Conservation (phyloP, 2,797 vertebrate genomes). For the Crax fasciolata region DNA sequence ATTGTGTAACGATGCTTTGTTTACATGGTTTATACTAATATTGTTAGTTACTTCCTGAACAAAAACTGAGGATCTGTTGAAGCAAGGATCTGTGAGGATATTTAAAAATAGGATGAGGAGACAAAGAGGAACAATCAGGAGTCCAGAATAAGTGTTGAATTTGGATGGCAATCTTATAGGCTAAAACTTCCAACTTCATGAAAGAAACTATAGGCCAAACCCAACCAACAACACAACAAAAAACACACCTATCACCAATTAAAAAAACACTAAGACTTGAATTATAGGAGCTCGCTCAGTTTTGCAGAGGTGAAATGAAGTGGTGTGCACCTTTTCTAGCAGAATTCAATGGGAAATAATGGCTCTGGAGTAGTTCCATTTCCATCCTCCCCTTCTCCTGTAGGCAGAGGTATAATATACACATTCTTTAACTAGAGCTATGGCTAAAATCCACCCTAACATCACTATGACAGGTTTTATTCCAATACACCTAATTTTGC, state of each 20-base stretch:
- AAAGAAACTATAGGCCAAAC: not conserved
- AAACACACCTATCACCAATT: not conserved
- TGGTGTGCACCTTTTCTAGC: not conserved
- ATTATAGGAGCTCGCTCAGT: not conserved
- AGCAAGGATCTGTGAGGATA: not conserved
- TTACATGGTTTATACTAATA: not conserved
- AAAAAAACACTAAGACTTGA: not conserved
- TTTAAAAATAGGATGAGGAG: not conserved
- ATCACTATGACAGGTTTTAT: not conserved
- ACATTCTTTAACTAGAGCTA: not conserved
- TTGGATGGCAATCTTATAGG: not conserved
- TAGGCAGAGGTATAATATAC: not conserved
- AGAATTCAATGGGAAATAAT: not conserved
- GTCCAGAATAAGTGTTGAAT: not conserved
- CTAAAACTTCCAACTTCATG: not conserved
- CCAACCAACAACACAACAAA: not conserved
- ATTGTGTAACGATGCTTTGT: not conserved
- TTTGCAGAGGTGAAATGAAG: not conserved
- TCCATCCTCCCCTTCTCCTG: not conserved
- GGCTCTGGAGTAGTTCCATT: not conserved
- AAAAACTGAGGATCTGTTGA: not conserved
- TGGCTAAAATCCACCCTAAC: slow-evolving; percentile 52
- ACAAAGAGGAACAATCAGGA: not conserved
- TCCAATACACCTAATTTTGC: not conserved
- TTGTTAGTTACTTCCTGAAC: not conserved